phyloP scores from a whole-genome alignment of 2,113 vertebrate genomes.

The Microtus pennsylvanicus region DNA sequence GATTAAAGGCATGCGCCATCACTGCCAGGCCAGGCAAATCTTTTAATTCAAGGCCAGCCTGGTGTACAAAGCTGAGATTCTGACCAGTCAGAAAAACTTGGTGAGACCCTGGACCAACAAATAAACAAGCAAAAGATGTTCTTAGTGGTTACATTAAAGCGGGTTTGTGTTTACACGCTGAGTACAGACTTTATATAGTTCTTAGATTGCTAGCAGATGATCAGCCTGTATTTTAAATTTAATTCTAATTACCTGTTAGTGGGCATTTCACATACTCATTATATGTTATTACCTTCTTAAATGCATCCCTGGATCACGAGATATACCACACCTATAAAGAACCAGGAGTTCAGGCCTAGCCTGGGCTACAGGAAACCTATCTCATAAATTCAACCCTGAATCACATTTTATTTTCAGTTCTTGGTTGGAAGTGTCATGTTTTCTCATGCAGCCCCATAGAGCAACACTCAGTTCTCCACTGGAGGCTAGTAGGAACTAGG shows the following conservation, averaged over 20 bases:
- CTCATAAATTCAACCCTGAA: neutral
- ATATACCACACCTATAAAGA: neutral
- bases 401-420: neutral
- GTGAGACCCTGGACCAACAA: neutral
- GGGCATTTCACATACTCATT: neutral
- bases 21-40: neutral
- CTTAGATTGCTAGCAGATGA: neutral
- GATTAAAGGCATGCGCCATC: neutral
- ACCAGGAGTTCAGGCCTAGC: neutral
- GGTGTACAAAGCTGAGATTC: neutral
- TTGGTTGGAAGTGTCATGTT: neutral
- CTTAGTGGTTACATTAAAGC: neutral
- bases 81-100: neutral
- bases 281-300: neutral
- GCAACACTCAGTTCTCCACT: neutral
- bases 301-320: neutral
- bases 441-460: neutral
- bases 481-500: neutral
- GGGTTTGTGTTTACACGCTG: neutral
- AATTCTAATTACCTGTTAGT: neutral
- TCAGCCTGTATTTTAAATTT: neutral
- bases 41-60: neutral
- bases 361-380: neutral
- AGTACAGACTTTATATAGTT: neutral
- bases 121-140: neutral